These are phyloP conservation scores for Eupithecia abbreviata DNA, from an alignment of 2,888 invertebrate species.

Conservation along the genomic window DNA sequence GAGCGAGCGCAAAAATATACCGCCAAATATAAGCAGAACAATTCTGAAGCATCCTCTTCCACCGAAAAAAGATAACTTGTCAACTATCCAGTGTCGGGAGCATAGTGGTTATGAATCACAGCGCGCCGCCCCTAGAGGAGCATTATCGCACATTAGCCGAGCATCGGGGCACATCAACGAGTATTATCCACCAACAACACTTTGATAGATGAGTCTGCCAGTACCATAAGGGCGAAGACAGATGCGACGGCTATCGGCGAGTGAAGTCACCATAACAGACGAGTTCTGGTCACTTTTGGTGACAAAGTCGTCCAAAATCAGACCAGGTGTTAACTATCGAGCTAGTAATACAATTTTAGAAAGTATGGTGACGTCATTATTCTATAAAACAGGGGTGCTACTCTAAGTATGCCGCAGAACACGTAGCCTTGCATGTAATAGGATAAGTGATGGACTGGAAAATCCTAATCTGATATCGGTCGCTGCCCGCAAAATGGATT, in stretches of 20 bases:
- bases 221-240: conserved; percentile 34
- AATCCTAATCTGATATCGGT: conserved; percentile 35
- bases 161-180: conserved; percentile 58
- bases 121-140: conserved; percentile 40
- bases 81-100: conserved; percentile 42
- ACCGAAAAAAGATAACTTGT: conserved; percentile 40
- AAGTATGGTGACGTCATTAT: background rate
- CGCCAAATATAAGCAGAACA: conserved; percentile 15
- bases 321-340: background rate
- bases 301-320: background rate
- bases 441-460: conserved; percentile 39
- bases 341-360: background rate
- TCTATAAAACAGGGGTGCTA: background rate
- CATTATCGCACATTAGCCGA: conserved; percentile 59
- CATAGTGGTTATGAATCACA: conserved; percentile 49
- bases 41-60: conserved; percentile 7
- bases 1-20: conserved; percentile 6
- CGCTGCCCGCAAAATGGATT: conserved; percentile 25
- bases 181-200: conserved; percentile 44
- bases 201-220: conserved; percentile 42
- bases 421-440: conserved; percentile 37
- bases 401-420: conserved; percentile 32
- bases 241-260: conserved; percentile 32
- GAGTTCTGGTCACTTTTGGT: background rate
- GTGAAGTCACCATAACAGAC: conserved; percentile 30